Evolutionary conservation across 2,888 invertebrate species (phyloP), one percentile per base, ranked within the genome.

Genomic region (Thymelicus acteon): DNA sequence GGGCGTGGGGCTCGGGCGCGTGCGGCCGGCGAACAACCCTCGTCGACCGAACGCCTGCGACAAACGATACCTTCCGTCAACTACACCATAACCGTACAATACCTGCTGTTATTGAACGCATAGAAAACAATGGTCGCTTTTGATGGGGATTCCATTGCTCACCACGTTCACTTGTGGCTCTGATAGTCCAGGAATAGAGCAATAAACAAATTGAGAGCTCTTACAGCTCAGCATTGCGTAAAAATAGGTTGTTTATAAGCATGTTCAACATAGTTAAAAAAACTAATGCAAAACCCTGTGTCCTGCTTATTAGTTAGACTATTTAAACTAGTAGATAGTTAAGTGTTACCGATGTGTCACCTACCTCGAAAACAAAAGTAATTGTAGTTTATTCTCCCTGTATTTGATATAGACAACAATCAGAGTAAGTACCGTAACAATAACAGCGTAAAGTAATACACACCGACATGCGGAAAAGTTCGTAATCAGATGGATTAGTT

Each of bases 11-110:
- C 83, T 88, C 48, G 87, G 91, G 54, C 93, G 85, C 67, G 91
- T 85, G 80, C 93, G 83, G 58, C 89, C 85, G 63, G 93, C 82
- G 82, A 94, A 86, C 84, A 93, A 71, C 76, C 94, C 82, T 6
- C 92, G 89, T 2, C 93, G 88, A 7, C 92, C 93, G 73, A 91
- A 92, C 48, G 88, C 82, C 89, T 92, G 84, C 48, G 84, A 83
- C 80, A 69, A 69, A 63, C 57, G 19, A 60, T 3, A 61, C n/a
- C 31, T 15, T 12, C 37, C 10, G 15, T 49, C 31, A 63, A n/a
- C 47, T 47, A 3, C 10, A 37, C 31, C 31, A 2, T 31, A 7
- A 7, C 12, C 7, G 19, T 44, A 12, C 44, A 44, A 12, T 44
- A 10, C 12, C 44, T 12, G 4, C 44, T 12, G 44, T 44, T 10